phyloP scores from a whole-genome alignment of 2,888 invertebrate species.

The Micoletzkya japonica region DNA sequence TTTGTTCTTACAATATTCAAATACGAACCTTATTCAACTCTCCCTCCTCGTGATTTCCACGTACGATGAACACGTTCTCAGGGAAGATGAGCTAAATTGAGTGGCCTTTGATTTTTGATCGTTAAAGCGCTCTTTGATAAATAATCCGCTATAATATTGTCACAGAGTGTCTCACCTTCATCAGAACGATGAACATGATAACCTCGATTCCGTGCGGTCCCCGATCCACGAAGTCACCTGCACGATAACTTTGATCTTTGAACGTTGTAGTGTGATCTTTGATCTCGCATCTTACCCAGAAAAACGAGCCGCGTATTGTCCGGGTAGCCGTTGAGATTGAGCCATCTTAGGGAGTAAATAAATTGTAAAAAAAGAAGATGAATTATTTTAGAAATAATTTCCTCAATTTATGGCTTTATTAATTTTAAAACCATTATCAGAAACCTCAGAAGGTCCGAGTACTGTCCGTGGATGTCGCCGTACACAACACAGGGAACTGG shows the following conservation, averaged over 20 bases:
- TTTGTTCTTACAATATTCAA: background rate
- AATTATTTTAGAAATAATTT: no score
- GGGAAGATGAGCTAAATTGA: slow-evolving; percentile 34
- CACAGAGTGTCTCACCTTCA: slow-evolving; percentile 33
- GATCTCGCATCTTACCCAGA: slow-evolving; percentile 30
- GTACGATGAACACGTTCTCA: slow-evolving; percentile 33
- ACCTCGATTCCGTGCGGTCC: slow-evolving; percentile 45
- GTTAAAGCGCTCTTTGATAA: background rate
- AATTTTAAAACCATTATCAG: background rate
- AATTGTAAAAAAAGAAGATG: no score
- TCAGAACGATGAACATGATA: slow-evolving; percentile 35
- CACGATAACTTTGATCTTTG: slow-evolving; percentile 2
- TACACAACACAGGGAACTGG: slow-evolving; percentile 37
- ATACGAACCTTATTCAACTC: slow-evolving; percentile 35
- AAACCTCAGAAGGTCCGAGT: slow-evolving; percentile 34
- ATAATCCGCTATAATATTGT: background rate
- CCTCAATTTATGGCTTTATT: no score
- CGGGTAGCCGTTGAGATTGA: slow-evolving; percentile 48
- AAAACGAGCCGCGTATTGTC: slow-evolving; percentile 34
- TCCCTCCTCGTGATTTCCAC: slow-evolving; percentile 49
- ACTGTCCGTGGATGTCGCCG: slow-evolving; percentile 47
- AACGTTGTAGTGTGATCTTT: slow-evolving; percentile 6
- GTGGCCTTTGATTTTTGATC: background rate
- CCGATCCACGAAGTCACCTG: slow-evolving; percentile 46
- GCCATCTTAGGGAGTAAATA: slow-evolving; percentile 38